phyloP scores from a whole-genome alignment of 2,888 invertebrate species.

The Siphlonurus alternatus region DNA sequence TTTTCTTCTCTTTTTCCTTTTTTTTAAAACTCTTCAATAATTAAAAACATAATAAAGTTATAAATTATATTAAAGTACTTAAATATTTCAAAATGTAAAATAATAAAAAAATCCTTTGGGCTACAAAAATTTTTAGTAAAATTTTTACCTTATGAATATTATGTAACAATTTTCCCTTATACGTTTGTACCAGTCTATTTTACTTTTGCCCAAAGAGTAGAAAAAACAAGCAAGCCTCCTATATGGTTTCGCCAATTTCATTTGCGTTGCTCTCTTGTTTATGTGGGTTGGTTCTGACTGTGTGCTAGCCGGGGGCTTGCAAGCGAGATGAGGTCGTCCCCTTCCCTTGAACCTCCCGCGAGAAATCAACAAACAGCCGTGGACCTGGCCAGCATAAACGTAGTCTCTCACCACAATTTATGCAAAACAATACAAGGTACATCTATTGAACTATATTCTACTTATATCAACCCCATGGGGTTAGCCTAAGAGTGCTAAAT shows the following conservation, averaged over 20 bases:
- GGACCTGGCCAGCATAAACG: background rate
- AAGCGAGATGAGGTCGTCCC: background rate
- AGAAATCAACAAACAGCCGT: background rate
- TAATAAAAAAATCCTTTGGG: too few species aligned
- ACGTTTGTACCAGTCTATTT: background rate
- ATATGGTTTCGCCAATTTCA: background rate
- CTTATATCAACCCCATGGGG: too few species aligned
- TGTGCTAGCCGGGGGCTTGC: background rate
- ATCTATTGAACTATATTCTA: too few species aligned
- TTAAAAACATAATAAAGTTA: too few species aligned
- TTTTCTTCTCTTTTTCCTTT: too few species aligned
- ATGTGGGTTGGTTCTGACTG: background rate
- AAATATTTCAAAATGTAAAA: too few species aligned
- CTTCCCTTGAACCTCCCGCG: background rate
- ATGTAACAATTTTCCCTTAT: too few species aligned
- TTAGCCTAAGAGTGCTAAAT: too few species aligned
- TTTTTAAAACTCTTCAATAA: too few species aligned
- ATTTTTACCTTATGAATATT: too few species aligned
- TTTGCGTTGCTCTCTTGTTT: background rate
- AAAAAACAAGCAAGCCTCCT: background rate
- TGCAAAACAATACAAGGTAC: background rate
- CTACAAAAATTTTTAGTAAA: too few species aligned
- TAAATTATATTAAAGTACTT: too few species aligned
- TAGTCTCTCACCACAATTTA: background rate
- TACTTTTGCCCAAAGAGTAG: background rate